Conservation (phyloP, 2,888 invertebrate genomes). For the Ophion ellenae region DNA sequence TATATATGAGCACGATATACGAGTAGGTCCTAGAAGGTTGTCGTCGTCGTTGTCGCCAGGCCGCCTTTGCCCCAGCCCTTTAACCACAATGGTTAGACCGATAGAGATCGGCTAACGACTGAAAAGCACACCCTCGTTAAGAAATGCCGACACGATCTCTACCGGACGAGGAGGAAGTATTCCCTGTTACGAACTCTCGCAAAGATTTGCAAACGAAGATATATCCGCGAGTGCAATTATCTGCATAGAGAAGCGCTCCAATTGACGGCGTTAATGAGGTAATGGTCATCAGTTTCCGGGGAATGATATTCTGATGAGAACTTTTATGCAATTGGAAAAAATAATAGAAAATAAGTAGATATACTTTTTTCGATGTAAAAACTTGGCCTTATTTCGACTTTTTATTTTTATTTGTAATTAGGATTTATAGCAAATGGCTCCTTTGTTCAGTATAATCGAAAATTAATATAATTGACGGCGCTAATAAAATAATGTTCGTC, state of each 20-base stretch:
- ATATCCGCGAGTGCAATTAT: not conserved
- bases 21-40: conserved; percentile 35
- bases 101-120: conserved; percentile 80
- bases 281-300: conserved; percentile 8
- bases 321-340: too few species aligned
- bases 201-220: conserved; percentile 10
- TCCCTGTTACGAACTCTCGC: conserved; percentile 21
- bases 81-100: conserved; percentile 80
- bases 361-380: too few species aligned
- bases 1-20: conserved; percentile 6
- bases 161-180: conserved; percentile 33
- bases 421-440: too few species aligned
- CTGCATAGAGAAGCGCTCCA: not conserved
- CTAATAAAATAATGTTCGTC: not conserved
- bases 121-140: conserved; percentile 80
- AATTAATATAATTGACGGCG: not conserved
- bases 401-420: too few species aligned
- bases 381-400: too few species aligned
- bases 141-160: conserved; percentile 79
- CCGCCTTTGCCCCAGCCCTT: conserved; percentile 60
- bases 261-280: not conserved
- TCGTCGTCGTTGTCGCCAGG: conserved; percentile 56
- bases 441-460: too few species aligned
- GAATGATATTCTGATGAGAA: not conserved
- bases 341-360: too few species aligned